phyloP scores from a whole-genome alignment of 2,888 invertebrate genomes.

The Sesamia inferens region DNA sequence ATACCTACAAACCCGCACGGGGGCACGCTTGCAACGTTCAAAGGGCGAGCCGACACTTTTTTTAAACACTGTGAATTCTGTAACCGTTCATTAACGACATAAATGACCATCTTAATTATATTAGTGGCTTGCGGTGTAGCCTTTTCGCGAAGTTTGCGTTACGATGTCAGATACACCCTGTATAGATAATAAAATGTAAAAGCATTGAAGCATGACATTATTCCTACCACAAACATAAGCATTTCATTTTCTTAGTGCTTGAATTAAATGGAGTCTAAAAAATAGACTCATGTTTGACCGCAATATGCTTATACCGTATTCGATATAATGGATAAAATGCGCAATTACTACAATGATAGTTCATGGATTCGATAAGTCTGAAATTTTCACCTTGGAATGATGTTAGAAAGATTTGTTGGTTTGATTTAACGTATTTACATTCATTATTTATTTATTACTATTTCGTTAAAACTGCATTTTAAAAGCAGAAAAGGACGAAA shows the following conservation, averaged over 20 bases:
- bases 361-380: background rate
- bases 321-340: background rate
- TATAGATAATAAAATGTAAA: conserved; percentile 18
- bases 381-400: background rate
- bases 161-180: no score
- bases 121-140: no score
- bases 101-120: no score
- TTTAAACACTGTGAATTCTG: no score
- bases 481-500: background rate
- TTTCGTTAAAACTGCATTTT: background rate
- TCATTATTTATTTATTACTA: background rate
- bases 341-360: background rate
- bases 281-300: conserved; percentile 32
- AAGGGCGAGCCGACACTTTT: no score
- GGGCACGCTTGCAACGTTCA: no score
- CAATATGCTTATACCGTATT: conserved; percentile 22
- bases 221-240: conserved; percentile 40
- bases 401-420: no score
- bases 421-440: background rate
- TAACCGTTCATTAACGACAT: no score
- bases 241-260: conserved; percentile 21
- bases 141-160: no score
- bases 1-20: no score
- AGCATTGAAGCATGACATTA: conserved; percentile 27
- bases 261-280: conserved; percentile 14